Evolutionary conservation across 2,888 invertebrate species (phyloP).

Genomic region (Euspilapteryx auroguttella): DNA sequence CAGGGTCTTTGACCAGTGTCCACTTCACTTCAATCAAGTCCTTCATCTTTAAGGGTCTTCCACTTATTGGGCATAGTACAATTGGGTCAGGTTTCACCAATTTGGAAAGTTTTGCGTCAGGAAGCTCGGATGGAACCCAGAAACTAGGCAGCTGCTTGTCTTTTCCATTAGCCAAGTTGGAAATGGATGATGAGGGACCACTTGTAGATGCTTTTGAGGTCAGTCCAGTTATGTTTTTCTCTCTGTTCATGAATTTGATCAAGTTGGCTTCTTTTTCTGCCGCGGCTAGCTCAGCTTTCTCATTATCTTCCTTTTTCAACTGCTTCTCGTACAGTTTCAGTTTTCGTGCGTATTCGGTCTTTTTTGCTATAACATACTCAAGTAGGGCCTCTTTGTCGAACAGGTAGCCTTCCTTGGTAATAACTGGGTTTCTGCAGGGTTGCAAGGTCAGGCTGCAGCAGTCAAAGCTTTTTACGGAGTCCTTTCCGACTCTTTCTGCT

Average conservation of each 20-base stretch:
- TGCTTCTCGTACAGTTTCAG: constrained; percentile 91
- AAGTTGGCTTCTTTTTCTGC: constrained; percentile 77
- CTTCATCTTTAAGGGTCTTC: constrained; percentile 84
- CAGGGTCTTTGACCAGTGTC: constrained; percentile 85
- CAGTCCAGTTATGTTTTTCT: constrained; percentile 71
- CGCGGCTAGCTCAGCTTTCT: constrained; percentile 68
- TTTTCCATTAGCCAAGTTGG: constrained; percentile 77
- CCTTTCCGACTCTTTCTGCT: constrained; percentile 86
- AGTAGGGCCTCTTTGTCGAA: constrained; percentile 97
- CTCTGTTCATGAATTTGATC: constrained; percentile 79
- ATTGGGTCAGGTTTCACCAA: constrained; percentile 38
- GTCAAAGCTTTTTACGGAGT: constrained; percentile 91
- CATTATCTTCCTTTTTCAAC: constrained; percentile 73
- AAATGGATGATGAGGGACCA: constrained; percentile 58
- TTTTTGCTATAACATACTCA: constrained; percentile 92
- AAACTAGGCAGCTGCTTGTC: constrained; percentile 89
- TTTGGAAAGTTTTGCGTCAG: constrained; percentile 74
- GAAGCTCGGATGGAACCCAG: constrained; percentile 95
- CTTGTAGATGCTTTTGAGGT: constrained; percentile 12
- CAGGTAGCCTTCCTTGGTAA: constrained; percentile 83
- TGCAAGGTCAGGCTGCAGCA: constrained; percentile 96
- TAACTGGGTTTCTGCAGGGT: constrained; percentile 91
- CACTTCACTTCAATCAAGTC: constrained; percentile 93
- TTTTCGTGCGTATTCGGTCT: constrained; percentile 86
- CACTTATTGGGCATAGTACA: constrained; percentile 45